These are phyloP conservation scores for Chaetorhynchus papuensis DNA, from an alignment of 2,113 vertebrate species.

Conservation along the genomic window DNA sequence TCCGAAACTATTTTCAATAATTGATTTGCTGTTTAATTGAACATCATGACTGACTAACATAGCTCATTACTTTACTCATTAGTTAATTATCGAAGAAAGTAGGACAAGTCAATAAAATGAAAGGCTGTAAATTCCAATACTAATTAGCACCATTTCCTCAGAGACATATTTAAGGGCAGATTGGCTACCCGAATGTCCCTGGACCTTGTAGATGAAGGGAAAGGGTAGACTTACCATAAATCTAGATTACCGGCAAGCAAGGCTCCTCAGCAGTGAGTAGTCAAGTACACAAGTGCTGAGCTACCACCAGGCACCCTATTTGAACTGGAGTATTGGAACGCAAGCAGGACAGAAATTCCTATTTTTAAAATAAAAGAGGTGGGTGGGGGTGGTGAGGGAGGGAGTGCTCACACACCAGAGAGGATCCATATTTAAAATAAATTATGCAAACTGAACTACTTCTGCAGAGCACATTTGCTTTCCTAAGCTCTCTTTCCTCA, in stretches of 20 bases:
- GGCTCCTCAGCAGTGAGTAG: slow-evolving; percentile 9
- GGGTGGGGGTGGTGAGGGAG: background rate
- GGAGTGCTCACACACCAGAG: background rate
- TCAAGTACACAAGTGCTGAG: background rate
- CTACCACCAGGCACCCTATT: background rate
- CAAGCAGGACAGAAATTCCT: background rate
- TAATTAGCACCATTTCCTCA: slow-evolving; percentile 98
- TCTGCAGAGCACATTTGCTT: background rate
- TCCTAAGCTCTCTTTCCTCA: background rate
- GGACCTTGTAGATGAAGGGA: slow-evolving; percentile 81
- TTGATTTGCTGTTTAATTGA: slow-evolving; percentile 99
- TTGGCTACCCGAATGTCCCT: slow-evolving; percentile 96
- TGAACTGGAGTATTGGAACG: background rate
- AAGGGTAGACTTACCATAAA: slow-evolving; percentile 73
- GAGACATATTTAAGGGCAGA: slow-evolving; percentile 99
- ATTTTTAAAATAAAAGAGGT: background rate
- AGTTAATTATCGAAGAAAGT: slow-evolving; percentile 99
- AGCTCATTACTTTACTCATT: slow-evolving; percentile 99
- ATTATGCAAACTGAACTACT: slow-evolving; percentile 28
- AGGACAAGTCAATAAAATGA: slow-evolving; percentile 99
- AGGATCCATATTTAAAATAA: slow-evolving; percentile 24
- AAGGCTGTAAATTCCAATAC: slow-evolving; percentile 99
- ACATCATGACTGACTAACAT: slow-evolving; percentile 99
- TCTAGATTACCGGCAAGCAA: slow-evolving; percentile 49
- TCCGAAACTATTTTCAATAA: slow-evolving; percentile 99